These are phyloP conservation scores for Sphenopsis melanotis DNA, from an alignment of 2,797 vertebrate genomes.

Conservation along the genomic window DNA sequence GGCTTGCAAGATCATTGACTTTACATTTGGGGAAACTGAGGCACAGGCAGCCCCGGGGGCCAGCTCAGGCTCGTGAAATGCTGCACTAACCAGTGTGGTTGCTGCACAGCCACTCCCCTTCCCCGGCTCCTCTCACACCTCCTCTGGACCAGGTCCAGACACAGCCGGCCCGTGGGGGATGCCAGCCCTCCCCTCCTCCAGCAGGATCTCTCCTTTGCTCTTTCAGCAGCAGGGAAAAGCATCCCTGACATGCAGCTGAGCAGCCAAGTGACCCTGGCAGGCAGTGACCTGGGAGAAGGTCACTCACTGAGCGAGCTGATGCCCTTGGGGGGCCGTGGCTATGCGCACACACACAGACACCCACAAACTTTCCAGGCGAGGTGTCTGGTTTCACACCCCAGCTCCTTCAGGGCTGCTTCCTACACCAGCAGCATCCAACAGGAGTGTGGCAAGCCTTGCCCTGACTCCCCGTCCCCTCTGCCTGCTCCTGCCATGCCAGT, in stretches of 20 bases:
- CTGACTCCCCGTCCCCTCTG: not conserved
- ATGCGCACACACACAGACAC: not conserved
- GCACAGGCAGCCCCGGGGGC: not conserved
- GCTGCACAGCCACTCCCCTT: not conserved
- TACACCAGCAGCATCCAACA: rapidly evolving
- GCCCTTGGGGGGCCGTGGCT: rapidly evolving
- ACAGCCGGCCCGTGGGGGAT: not conserved
- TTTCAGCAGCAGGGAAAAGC: conserved; percentile 32
- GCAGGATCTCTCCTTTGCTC: not conserved
- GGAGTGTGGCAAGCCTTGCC: not conserved
- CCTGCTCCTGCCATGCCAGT: not conserved
- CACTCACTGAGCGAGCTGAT: not conserved
- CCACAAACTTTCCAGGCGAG: not conserved
- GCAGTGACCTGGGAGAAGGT: conserved; percentile 36
- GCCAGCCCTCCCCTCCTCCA: not conserved
- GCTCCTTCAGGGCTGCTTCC: not conserved
- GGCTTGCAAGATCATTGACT: not conserved
- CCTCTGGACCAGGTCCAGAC: not conserved
- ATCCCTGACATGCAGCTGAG: conserved; percentile 23
- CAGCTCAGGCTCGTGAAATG: not conserved
- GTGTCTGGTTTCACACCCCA: not conserved
- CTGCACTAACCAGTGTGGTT: rapidly evolving
- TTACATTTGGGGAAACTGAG: not conserved
- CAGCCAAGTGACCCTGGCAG: conserved; percentile 47
- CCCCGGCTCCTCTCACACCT: not conserved